Conservation (phyloP, 92 coral and sea anemone genomes). For the Ricordea florida region DNA sequence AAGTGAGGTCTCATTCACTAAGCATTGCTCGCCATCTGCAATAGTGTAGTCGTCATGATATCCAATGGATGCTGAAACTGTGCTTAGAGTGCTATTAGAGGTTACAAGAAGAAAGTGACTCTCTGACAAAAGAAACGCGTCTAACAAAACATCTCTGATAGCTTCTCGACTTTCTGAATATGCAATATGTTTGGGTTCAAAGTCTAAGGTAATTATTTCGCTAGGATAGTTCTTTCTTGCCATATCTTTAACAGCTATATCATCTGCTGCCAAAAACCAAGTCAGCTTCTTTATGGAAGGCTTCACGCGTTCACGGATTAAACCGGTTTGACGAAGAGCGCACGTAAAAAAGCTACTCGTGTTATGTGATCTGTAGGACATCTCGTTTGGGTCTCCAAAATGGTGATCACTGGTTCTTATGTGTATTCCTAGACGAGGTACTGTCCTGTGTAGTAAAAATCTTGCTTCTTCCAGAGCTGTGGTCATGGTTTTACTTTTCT, state of each 20-base stretch:
- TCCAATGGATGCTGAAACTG: conserved; percentile 3
- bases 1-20: background rate
- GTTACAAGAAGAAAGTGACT: conserved; percentile 24
- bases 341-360: background rate
- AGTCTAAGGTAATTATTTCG: background rate
- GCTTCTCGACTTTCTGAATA: background rate
- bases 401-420: background rate
- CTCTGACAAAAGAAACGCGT: background rate
- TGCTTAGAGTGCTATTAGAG: conserved; percentile 17
- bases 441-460: background rate
- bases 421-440: conserved; percentile 1
- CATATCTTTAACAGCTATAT: background rate
- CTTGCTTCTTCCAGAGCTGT: background rate
- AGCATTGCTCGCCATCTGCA: conserved; percentile 43
- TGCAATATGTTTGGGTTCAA: background rate
- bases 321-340: background rate
- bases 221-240: background rate
- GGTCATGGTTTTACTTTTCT: background rate
- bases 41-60: background rate
- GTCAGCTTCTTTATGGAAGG: background rate
- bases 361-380: background rate
- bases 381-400: background rate
- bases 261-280: background rate
- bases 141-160: background rate
- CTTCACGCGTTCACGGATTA: background rate